Conservation (phyloP, 1,140 invertebrate genomes). For the Melipona quadrifasciata region DNA sequence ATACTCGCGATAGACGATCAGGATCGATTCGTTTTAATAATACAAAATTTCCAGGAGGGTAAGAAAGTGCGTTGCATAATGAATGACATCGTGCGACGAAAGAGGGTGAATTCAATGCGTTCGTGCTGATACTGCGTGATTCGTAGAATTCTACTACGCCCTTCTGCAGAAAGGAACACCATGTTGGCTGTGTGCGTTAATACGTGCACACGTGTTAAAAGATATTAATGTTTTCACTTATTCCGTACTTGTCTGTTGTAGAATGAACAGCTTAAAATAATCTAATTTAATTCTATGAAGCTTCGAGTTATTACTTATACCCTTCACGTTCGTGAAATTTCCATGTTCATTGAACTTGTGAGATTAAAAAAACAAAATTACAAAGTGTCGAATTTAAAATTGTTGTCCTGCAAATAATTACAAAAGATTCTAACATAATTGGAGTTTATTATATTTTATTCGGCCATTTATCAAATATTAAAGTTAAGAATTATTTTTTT, state of each 20-base stretch:
- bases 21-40: conserved; percentile 34
- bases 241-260: neutral
- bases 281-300: neutral
- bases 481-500: too few species aligned
- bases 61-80: conserved; percentile 44
- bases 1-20: neutral
- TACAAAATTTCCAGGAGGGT: conserved; percentile 16
- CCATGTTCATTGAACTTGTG: neutral
- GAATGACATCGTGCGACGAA: conserved; percentile 25
- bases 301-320: neutral
- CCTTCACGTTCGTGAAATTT: neutral
- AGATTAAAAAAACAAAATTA: too few species aligned
- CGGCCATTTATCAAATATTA: too few species aligned
- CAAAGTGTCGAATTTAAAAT: too few species aligned
- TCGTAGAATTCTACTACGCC: conserved; percentile 1
- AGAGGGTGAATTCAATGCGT: conserved; percentile 36
- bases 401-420: too few species aligned
- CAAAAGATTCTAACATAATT: too few species aligned
- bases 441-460: too few species aligned
- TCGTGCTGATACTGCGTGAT: conserved; percentile 7
- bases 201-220: neutral
- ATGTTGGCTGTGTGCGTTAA: neutral
- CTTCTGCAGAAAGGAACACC: neutral
- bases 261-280: neutral
- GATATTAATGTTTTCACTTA: neutral